phyloP scores from a whole-genome alignment of 2,113 vertebrate species.

The Zootoca vivipara region DNA sequence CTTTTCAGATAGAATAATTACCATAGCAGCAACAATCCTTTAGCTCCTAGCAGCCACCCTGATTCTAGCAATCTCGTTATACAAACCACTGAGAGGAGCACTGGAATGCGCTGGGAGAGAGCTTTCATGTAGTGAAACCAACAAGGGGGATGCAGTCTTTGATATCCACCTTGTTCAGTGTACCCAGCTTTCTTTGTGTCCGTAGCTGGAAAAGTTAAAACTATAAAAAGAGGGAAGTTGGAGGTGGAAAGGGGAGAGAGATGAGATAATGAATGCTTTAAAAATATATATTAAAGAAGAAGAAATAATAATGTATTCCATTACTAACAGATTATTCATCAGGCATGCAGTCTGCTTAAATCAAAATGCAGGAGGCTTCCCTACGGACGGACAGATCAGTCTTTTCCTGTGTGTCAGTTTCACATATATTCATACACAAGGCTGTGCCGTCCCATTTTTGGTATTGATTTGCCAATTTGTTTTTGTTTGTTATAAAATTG shows the following conservation, averaged over 20 bases:
- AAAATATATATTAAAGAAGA: background rate
- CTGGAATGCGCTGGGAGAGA: slow-evolving; percentile 68
- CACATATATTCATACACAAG: too few species aligned
- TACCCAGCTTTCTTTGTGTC: slow-evolving; percentile 57
- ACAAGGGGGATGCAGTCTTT: slow-evolving; percentile 66
- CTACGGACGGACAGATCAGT: background rate
- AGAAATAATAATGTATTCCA: slow-evolving; percentile 24
- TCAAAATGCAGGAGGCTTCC: too few species aligned
- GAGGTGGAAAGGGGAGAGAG: slow-evolving; percentile 31
- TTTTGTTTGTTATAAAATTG: too few species aligned
- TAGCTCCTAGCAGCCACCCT: slow-evolving; percentile 65
- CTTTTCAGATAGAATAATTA: slow-evolving; percentile 67
- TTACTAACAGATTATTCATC: slow-evolving; percentile 29
- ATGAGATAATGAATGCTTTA: slow-evolving; percentile 38
- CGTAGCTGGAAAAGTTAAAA: slow-evolving; percentile 54
- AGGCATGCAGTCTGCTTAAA: background rate
- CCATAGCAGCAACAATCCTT: slow-evolving; percentile 54
- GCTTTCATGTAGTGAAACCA: slow-evolving; percentile 73
- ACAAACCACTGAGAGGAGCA: slow-evolving; percentile 70
- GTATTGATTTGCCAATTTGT: too few species aligned
- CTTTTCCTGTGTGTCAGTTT: background rate
- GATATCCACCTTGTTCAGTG: slow-evolving; percentile 71
- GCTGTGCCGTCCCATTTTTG: too few species aligned
- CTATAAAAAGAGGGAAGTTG: slow-evolving; percentile 41
- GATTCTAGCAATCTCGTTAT: slow-evolving; percentile 74